These are phyloP conservation scores for Semnornis frantzii DNA, from an alignment of 2,113 vertebrate genomes.

Conservation along the genomic window DNA sequence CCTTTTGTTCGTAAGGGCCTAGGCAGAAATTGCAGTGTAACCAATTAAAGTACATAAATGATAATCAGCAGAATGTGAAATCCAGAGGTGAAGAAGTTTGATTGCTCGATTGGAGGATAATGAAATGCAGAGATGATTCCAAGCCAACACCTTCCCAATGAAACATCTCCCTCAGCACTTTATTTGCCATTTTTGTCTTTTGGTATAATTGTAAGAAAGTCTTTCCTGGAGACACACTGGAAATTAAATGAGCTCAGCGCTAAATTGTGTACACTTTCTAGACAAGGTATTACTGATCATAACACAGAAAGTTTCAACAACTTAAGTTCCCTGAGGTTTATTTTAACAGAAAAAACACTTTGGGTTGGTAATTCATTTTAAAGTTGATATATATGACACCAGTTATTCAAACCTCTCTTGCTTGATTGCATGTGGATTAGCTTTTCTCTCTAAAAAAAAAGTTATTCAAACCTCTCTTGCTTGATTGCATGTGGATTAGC, in stretches of 20 bases:
- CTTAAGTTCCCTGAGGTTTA: background rate
- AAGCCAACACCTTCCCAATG: slow-evolving; percentile 59
- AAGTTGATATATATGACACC: background rate
- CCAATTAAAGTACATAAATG: slow-evolving; percentile 85
- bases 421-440: background rate
- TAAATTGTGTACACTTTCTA: background rate
- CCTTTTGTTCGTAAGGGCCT: slow-evolving; percentile 75
- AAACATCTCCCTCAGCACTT: slow-evolving; percentile 36
- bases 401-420: background rate
- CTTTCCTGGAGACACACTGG: slow-evolving; percentile 22
- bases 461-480: background rate
- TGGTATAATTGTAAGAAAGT: slow-evolving; percentile 56
- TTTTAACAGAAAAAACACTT: slow-evolving; percentile 40
- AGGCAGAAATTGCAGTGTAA: slow-evolving; percentile 81
- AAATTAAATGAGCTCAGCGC: slow-evolving; percentile 53
- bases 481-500: background rate
- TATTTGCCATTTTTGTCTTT: slow-evolving; percentile 60
- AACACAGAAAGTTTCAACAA: background rate
- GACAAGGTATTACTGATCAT: background rate
- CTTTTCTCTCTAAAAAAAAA: background rate
- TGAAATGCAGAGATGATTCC: slow-evolving; percentile 76
- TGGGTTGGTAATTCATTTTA: background rate
- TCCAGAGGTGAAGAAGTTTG: slow-evolving; percentile 80
- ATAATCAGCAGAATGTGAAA: slow-evolving; percentile 85
- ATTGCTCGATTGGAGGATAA: slow-evolving; percentile 80